A percentile compares a stretch with the other conserved stretches of the same genome.
These are phyloP conservation scores for Rostratula benghalensis DNA, from an alignment of 2,113 vertebrate species.

Conservation along the genomic window DNA sequence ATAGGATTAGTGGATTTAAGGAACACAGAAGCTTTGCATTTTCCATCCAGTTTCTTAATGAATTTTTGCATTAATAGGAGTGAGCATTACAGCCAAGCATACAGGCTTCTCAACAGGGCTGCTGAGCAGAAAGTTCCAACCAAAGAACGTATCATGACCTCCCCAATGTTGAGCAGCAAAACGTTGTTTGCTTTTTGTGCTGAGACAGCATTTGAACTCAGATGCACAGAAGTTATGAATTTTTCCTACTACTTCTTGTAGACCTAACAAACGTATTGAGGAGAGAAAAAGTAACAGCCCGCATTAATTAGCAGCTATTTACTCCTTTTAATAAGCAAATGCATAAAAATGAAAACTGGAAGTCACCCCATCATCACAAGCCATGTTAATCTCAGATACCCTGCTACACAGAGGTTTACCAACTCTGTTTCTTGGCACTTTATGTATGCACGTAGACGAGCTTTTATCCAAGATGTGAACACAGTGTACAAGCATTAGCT, in stretches of 20 bases:
- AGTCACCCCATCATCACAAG: background rate
- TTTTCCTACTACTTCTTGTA: background rate
- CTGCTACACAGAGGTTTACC: background rate
- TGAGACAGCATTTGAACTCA: background rate
- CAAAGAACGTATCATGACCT: background rate
- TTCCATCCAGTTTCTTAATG: background rate
- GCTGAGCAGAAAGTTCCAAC: background rate
- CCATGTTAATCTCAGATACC: background rate
- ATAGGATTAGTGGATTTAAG: conserved; percentile 30
- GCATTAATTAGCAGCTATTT: conserved; percentile 29
- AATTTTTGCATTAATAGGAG: background rate
- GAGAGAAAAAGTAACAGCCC: background rate
- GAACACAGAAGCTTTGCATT: background rate
- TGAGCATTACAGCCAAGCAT: background rate
- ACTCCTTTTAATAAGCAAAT: background rate
- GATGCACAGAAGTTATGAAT: background rate
- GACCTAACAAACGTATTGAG: background rate
- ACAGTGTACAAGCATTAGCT: background rate
- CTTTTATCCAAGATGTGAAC: conserved; percentile 23
- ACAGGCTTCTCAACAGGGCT: background rate
- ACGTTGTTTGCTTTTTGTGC: background rate
- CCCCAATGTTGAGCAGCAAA: background rate
- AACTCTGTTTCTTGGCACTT: background rate
- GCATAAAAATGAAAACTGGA: background rate
- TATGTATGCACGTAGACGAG: background rate